Percentiles rank a stretch among this genome's conserved stretches.
Conservation (phyloP, 2,888 invertebrate genomes). For the Noctua comes region DNA sequence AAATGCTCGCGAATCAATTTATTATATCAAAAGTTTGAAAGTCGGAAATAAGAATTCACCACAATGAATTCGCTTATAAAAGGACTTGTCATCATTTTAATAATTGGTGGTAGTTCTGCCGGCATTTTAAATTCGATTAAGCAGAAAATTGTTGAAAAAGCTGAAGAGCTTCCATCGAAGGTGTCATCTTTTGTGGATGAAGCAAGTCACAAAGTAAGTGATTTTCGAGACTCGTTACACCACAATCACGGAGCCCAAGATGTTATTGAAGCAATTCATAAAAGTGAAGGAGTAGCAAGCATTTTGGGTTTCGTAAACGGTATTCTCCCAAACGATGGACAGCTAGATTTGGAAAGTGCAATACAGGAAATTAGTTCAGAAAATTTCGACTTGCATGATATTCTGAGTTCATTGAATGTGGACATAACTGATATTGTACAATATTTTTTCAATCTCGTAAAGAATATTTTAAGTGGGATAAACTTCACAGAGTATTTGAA, state of each 20-base stretch:
- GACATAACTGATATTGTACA: neutral
- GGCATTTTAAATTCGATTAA: neutral
- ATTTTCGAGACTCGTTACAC: neutral
- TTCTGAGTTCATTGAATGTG: neutral
- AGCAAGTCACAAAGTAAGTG: neutral
- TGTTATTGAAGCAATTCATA: too few species aligned
- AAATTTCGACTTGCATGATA: neutral
- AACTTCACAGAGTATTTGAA: conserved; percentile 9
- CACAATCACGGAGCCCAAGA: neutral
- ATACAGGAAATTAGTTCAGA: neutral
- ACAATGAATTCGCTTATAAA: conserved; percentile 1
- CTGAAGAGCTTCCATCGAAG: neutral
- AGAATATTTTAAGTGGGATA: neutral
- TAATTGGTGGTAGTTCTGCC: conserved; percentile 4
- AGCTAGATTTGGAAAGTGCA: neutral
- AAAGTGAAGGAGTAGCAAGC: neutral
- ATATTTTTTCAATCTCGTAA: neutral
- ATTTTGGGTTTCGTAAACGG: neutral
- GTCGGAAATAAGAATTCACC: neutral
- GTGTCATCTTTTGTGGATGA: neutral
- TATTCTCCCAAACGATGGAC: neutral
- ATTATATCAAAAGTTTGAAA: neutral
- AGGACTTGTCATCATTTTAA: neutral
- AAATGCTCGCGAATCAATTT: neutral
- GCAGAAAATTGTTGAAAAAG: too few species aligned